Evolutionary conservation across 2,113 vertebrate species (phyloP).

Genomic region (Tupaia tana): DNA sequence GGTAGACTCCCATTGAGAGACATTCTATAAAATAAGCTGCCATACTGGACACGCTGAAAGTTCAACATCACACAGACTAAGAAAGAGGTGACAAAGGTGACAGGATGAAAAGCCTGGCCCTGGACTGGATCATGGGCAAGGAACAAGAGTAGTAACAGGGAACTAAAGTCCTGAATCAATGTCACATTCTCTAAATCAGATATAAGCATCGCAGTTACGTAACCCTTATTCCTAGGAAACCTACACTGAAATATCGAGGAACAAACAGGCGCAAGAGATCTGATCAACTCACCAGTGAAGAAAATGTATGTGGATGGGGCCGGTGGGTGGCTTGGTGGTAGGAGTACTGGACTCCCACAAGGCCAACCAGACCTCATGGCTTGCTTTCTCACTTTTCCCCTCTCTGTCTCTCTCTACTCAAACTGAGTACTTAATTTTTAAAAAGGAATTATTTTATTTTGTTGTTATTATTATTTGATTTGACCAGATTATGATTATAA

Average conservation of each 20-base stretch:
- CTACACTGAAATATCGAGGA: background rate
- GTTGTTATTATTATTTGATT: too few relatives aligned
- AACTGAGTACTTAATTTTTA: too few relatives aligned
- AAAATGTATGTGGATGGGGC: background rate
- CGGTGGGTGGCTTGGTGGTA: too few relatives aligned
- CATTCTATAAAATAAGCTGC: background rate
- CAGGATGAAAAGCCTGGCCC: background rate
- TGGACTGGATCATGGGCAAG: background rate
- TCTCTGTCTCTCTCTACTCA: too few relatives aligned
- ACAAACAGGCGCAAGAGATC: background rate
- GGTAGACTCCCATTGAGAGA: background rate
- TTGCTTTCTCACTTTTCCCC: too few relatives aligned
- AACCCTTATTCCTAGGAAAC: background rate
- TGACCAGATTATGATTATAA: too few relatives aligned
- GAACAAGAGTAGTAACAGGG: background rate
- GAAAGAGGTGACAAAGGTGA: background rate
- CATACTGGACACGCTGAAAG: background rate
- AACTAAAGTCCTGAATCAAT: background rate
- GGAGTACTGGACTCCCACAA: too few relatives aligned
- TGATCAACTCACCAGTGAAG: background rate
- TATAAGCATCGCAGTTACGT: accelerated
- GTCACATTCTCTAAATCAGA: background rate
- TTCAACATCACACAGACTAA: background rate
- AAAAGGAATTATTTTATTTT: too few relatives aligned
- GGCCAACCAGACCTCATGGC: too few relatives aligned